These are phyloP conservation scores for Lacerta bilineata DNA, from an alignment of 2,797 vertebrate genomes.

Conservation along the genomic window DNA sequence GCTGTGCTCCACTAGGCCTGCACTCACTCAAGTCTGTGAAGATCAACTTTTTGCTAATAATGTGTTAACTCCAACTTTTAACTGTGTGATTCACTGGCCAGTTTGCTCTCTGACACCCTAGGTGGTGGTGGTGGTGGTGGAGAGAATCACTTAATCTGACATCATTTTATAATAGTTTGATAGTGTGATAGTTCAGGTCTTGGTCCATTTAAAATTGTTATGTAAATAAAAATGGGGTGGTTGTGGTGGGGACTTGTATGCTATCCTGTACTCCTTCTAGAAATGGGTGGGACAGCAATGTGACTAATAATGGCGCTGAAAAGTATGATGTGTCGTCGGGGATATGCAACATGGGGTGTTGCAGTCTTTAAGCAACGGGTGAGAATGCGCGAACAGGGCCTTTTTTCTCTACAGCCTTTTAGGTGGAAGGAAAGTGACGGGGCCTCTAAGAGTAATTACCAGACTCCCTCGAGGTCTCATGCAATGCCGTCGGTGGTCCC, in stretches of 20 bases:
- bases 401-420: background rate
- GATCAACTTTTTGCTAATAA: too few relatives aligned
- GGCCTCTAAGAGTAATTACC: constrained; percentile 10
- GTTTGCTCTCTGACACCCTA: too few relatives aligned
- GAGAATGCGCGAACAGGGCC: background rate
- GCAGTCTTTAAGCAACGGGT: too few relatives aligned
- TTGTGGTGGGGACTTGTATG: background rate
- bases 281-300: background rate
- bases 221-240: background rate
- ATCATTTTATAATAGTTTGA: too few relatives aligned
- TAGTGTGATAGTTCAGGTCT: too few relatives aligned
- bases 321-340: background rate
- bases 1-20: too few relatives aligned
- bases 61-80: too few relatives aligned
- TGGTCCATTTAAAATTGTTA: background rate
- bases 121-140: too few relatives aligned
- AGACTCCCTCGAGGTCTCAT: constrained; percentile 21
- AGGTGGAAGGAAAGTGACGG: background rate
- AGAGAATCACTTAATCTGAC: too few relatives aligned
- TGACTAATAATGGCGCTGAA: background rate
- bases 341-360: background rate
- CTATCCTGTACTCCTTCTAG: background rate
- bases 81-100: too few relatives aligned
- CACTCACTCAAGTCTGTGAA: too few relatives aligned
- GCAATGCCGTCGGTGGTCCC: constrained; percentile 12